Conservation (phyloP, 2,797 vertebrate genomes). For the Tympanoctomys barrerae region DNA sequence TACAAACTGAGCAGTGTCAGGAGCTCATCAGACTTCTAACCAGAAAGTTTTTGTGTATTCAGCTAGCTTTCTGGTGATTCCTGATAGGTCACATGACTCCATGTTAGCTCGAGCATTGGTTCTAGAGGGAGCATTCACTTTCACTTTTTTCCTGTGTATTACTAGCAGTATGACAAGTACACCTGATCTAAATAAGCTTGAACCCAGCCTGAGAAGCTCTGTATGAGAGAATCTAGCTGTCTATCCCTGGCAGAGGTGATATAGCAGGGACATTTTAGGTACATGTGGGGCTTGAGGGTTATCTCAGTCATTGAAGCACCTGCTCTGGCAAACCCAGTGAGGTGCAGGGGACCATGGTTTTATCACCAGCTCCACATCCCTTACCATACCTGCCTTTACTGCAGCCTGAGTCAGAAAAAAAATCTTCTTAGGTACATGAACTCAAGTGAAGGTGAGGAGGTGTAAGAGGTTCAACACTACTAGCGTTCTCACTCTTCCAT, state of each 20-base stretch:
- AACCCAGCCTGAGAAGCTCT: background rate
- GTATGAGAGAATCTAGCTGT: background rate
- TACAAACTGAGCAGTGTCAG: background rate
- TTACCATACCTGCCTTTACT: no score
- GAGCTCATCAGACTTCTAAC: background rate
- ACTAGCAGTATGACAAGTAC: background rate
- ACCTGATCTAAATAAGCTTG: background rate
- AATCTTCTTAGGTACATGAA: background rate
- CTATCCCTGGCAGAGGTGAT: background rate
- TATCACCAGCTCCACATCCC: no score
- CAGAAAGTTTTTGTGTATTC: background rate
- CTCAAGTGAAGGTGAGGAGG: background rate
- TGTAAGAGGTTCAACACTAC: accelerated
- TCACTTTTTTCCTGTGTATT: background rate
- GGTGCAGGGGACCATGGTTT: no score
- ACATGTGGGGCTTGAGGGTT: background rate
- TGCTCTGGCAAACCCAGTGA: no score
- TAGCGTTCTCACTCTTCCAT: background rate
- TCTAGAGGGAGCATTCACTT: background rate
- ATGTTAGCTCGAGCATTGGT: background rate
- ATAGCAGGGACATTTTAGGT: background rate
- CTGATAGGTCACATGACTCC: background rate
- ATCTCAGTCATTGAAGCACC: no score
- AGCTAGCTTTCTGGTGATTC: background rate
- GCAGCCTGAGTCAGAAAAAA: no score